Base-by-base conservation (phyloP, 2,888 invertebrate species). In the Hemistola chrysoprasaria region DNA sequence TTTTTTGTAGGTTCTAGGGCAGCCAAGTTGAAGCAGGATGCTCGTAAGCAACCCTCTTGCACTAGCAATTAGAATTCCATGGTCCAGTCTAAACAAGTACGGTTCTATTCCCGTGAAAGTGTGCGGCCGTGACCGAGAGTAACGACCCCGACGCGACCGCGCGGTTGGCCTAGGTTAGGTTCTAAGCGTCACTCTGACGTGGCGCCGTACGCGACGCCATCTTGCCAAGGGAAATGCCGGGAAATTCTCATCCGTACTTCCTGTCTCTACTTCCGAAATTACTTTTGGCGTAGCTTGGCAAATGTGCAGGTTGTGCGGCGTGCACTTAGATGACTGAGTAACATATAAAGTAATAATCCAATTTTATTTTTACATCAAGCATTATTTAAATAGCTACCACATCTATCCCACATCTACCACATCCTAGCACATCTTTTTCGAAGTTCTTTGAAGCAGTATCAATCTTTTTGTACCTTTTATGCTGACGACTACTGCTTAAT, bases 141-240 rank as follows among this genome's bases (percentile, higher is more conserved):
- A 82, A 71, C 79, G 85, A 84, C 82, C 84, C 71, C 62, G 75
- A 59, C 66, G 76, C 76, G 75, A 74, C 56, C 70, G 71, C 76
- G 74, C 74, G 65, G 78, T 82, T 84, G 78, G 81, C 79, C 86
- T 85, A 86, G 86, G 86, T 85, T 84, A 82, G 75, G 72, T 62
- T 58, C 56, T 53, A 58, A 64, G 71, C 67, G 76, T 66, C 69
- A 68, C 52, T 58, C 58, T 76, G 78, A 81, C 79, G 79, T 78
- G 78, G 73, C 48, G 51, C 34, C 47, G 41, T n/a, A n/a, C n/a
- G 16, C 44, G 53, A 52, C 70, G 68, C 71, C 68, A 71, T 69
- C 55, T 69, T 69, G 57, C 20, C 42, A 32, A 50, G 51, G 56
- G 53, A 63, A 67, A 65, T 62, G 62, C 70, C 69, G 65, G 67